Base-by-base conservation (phyloP, 1,140 invertebrate species). In the Lutraria rhynchaena region DNA sequence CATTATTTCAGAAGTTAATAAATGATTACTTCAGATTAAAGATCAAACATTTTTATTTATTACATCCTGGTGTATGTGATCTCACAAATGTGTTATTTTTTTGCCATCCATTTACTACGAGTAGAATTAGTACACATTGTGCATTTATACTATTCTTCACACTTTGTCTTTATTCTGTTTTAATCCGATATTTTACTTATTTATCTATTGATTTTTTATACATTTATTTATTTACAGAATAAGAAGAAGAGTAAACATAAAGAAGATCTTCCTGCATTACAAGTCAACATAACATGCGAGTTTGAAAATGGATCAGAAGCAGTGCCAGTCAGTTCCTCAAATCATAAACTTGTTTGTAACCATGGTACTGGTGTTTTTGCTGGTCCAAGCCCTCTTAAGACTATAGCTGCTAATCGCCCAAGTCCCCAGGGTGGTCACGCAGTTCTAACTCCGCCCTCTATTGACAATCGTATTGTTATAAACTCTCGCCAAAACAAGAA, bases 221-320 rank as follows among this genome's bases (percentile, higher is more conserved):
- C 29, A 31, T 60, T 4, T 35, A 35, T 65, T 49, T 71, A 17
- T 55, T n/a, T 35, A 44, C 75, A 80, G 76, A 69, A 49, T 41
- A 80, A 77, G 41, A 77, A 58, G 76, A 69, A 60, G 70, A 65
- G 76, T 24, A 80, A 80, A 24, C 76, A 80, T 27, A 80, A 70
- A 80, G 76, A 80, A 1, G 65, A 69, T 17, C 24, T 53, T 19
- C 29, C 44, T 11, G 49, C 63, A 17, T 44, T 80, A 27, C 76
- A 80, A 57, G 76, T 80, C 22, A 80, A 80, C 55, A 80, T 80
- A n/a, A 80, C 76, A 19, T 80, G 63, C 60, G 63, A 80, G 37
- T 69, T 80, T 27, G 76, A 80, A 17, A 31, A 51, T 33, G 35
- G 55, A 24, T 44, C 31, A 11, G 29, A 73, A 1, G 3, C 65